Evolutionary conservation across 2,113 vertebrate genomes (phyloP).

Genomic region (Salvator merianae): DNA sequence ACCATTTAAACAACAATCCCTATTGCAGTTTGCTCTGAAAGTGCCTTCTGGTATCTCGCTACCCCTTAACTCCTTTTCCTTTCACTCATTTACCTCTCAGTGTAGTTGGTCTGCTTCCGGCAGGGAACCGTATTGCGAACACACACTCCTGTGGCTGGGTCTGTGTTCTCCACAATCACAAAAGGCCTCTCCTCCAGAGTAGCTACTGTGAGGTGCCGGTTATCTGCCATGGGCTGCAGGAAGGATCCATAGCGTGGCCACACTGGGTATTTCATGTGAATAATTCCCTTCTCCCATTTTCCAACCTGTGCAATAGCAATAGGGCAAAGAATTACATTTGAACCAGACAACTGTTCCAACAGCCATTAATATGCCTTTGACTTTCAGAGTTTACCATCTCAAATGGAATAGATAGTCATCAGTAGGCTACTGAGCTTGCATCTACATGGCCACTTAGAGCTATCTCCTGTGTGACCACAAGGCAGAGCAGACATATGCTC

Average conservation of each 20-base stretch:
- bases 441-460: too few relatives aligned
- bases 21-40: neutral
- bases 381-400: neutral
- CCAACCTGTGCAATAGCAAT: constrained; percentile 81
- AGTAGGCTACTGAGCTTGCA: neutral
- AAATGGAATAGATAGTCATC: neutral
- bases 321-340: neutral
- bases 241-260: constrained; percentile 94
- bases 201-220: constrained; percentile 92
- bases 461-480: neutral
- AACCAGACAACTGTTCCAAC: neutral
- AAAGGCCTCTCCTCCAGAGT: constrained; percentile 96
- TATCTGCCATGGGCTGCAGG: constrained; percentile 90
- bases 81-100: constrained; percentile 74
- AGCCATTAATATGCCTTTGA: neutral
- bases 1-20: neutral
- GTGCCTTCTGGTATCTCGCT: neutral
- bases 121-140: constrained; percentile 97
- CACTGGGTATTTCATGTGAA: constrained; percentile 95
- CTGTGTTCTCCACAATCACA: constrained; percentile 94
- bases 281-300: constrained; percentile 87
- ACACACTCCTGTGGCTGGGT: constrained; percentile 88
- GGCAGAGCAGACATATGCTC: neutral
- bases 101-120: constrained; percentile 92
- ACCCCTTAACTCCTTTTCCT: neutral